phyloP scores from a whole-genome alignment of 2,888 invertebrate genomes.

The Baronia brevicornis region DNA sequence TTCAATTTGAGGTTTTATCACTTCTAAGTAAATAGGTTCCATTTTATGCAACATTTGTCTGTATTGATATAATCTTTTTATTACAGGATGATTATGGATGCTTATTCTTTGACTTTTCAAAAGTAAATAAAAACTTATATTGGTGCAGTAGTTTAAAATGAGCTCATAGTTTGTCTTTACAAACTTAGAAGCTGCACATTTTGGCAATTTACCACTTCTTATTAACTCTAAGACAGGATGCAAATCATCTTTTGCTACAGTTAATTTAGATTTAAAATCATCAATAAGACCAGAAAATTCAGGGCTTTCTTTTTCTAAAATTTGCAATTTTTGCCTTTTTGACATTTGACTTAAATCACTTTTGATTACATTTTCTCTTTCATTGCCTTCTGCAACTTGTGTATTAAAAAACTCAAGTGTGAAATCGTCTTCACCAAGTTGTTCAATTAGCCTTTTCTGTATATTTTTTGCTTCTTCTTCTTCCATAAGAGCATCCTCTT shows the following conservation, averaged over 20 bases:
- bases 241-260: constrained; percentile 79
- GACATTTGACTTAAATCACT: constrained; percentile 85
- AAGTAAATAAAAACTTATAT: constrained; percentile 89
- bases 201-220: constrained; percentile 76
- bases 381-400: constrained; percentile 48
- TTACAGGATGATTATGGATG: constrained; percentile 91
- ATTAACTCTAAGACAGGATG: constrained; percentile 80
- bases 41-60: constrained; percentile 84
- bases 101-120: constrained; percentile 84
- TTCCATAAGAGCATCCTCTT: constrained; percentile 83
- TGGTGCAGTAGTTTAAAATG: constrained; percentile 87
- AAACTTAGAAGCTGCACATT: constrained; percentile 81
- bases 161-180: constrained; percentile 81
- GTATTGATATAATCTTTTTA: constrained; percentile 88
- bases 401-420: constrained; percentile 74
- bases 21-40: constrained; percentile 80
- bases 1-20: constrained; percentile 81
- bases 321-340: constrained; percentile 82
- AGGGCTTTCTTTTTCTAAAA: constrained; percentile 90
- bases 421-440: constrained; percentile 87
- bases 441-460: constrained; percentile 84
- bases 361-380: constrained; percentile 78
- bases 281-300: constrained; percentile 86
- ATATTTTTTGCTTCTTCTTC: constrained; percentile 89
- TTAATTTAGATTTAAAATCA: constrained; percentile 84